Evolutionary conservation across 1,140 invertebrate genomes (phyloP).

Genomic region (Nomia melanderi): DNA sequence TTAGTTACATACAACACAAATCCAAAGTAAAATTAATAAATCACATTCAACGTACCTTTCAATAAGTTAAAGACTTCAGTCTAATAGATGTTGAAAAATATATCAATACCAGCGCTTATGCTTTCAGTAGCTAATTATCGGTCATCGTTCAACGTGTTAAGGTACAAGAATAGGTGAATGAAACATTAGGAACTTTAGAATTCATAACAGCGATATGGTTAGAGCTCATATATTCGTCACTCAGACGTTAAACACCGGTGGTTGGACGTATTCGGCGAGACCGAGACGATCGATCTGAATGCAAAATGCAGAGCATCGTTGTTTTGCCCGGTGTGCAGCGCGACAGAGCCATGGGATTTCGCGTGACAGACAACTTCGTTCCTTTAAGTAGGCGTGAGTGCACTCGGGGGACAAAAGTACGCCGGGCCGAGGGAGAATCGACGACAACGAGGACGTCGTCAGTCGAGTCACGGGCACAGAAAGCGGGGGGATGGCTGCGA

Average conservation of each 20-base stretch:
- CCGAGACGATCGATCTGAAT: constrained; percentile 18
- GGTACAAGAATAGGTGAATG: no score
- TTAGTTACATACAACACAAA: no score
- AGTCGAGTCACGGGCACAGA: not conserved
- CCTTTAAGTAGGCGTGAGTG: constrained; percentile 67
- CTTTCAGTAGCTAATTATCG: no score
- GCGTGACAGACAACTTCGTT: constrained; percentile 60
- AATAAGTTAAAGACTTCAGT: no score
- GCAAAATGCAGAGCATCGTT: not conserved
- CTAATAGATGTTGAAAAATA: no score
- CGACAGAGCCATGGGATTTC: constrained; percentile 44
- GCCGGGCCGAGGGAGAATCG: constrained; percentile 18
- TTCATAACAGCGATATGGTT: no score
- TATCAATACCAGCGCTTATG: no score
- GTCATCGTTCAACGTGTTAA: no score
- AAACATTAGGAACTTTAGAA: no score
- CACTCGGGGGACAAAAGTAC: constrained; percentile 56
- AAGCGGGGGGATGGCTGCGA: constrained; percentile 15
- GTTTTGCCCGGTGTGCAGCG: constrained; percentile 22
- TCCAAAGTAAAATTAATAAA: no score
- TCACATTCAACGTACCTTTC: no score
- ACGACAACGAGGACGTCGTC: constrained; percentile 12
- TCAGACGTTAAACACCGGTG: not conserved
- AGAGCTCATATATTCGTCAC: no score
- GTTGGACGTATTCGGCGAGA: not conserved